These are phyloP conservation scores for Ctenodactylus gundi DNA, from an alignment of 2,113 vertebrate species.

Conservation along the genomic window DNA sequence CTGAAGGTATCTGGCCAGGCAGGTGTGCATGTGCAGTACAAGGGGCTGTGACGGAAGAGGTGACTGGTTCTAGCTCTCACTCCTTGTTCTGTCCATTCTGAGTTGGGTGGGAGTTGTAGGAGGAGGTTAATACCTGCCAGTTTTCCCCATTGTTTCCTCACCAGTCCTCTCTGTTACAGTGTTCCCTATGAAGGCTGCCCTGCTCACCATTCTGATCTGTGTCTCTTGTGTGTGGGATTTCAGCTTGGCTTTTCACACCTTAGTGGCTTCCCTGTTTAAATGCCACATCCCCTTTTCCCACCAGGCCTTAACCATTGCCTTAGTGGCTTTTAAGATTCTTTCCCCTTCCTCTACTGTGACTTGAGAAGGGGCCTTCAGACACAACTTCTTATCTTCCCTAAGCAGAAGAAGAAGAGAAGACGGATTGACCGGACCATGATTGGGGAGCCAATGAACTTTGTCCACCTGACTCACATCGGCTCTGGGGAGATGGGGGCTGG, in stretches of 20 bases:
- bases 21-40: neutral
- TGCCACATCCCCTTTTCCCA: neutral
- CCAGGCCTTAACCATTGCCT: neutral
- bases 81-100: neutral
- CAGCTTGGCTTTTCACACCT: neutral
- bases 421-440: conserved; percentile 95
- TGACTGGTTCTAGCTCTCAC: neutral
- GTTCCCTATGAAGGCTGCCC: neutral
- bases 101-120: neutral
- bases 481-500: conserved; percentile 91
- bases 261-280: neutral
- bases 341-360: neutral
- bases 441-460: conserved; percentile 94
- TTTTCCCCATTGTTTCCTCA: conserved; percentile 55
- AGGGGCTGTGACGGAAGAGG: neutral
- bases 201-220: neutral
- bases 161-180: conserved; percentile 3
- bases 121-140: neutral
- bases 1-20: neutral
- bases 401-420: conserved; percentile 90
- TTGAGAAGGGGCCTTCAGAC: neutral
- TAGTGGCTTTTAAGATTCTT: neutral
- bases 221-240: neutral
- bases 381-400: conserved; percentile 28
- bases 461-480: conserved; percentile 95